Evolutionary conservation across 2,797 vertebrate genomes (phyloP).

Genomic region (Falco biarmicus): DNA sequence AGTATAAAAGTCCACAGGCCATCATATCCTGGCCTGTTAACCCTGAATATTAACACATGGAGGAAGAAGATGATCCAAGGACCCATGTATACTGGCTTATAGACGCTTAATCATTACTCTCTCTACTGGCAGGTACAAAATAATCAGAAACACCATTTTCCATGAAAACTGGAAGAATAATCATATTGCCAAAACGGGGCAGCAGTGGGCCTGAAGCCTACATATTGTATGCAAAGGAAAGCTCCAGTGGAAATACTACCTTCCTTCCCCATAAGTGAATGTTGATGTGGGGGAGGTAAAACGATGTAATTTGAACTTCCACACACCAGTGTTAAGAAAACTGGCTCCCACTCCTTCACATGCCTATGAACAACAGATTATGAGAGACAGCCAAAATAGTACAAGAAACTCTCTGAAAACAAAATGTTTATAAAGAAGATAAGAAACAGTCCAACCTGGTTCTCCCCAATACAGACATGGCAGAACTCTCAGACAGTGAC

Average conservation of each 20-base stretch:
- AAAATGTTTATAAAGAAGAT: not conserved
- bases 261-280: not conserved
- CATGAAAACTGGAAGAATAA: not conserved
- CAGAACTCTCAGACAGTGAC: not conserved
- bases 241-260: not conserved
- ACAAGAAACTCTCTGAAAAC: not conserved
- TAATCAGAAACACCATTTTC: not conserved
- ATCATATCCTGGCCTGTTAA: not conserved
- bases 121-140: not conserved
- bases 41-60: not conserved
- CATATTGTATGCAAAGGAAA: not conserved
- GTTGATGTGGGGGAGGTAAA: not conserved
- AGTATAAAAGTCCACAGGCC: not conserved
- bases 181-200: not conserved
- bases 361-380: not conserved
- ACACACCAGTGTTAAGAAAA: not conserved
- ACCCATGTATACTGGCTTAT: not conserved
- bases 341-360: not conserved
- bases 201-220: not conserved
- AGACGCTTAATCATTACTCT: not conserved
- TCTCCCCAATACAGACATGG: not conserved
- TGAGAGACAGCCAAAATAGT: rapidly evolving
- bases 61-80: not conserved
- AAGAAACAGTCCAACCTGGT: not conserved
- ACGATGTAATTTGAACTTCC: not conserved